Percentiles rank a stretch among this genome's conserved stretches.
These are phyloP conservation scores for Netta rufina DNA, from an alignment of 2,797 vertebrate genomes.

Conservation along the genomic window DNA sequence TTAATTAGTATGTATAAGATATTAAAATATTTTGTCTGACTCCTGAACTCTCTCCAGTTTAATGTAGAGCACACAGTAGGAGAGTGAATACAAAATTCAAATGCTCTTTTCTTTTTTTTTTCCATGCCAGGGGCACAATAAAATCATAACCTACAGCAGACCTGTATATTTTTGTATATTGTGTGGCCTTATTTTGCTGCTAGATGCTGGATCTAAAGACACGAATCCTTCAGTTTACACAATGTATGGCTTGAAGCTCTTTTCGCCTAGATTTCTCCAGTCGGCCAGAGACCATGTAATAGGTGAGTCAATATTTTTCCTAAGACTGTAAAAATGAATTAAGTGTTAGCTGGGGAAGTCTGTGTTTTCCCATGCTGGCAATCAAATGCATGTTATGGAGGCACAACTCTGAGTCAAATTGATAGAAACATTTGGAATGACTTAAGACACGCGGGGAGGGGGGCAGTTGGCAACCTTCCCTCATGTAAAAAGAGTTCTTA, in stretches of 20 bases:
- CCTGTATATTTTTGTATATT: slow-evolving; percentile 96
- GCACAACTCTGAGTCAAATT: slow-evolving; percentile 2
- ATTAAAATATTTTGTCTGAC: slow-evolving; percentile 29
- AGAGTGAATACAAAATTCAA: neutral
- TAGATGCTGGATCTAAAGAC: slow-evolving; percentile 88
- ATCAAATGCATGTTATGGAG: neutral
- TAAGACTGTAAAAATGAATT: neutral
- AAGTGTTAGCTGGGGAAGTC: neutral
- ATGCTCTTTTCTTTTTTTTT: slow-evolving; percentile 31
- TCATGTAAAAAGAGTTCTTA: neutral
- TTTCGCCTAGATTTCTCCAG: slow-evolving; percentile 84
- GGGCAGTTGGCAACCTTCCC: neutral
- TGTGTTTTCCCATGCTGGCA: slow-evolving; percentile 13
- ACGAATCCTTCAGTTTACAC: slow-evolving; percentile 84
- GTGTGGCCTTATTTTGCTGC: slow-evolving; percentile 93
- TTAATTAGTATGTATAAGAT: neutral
- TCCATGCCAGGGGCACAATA: slow-evolving; percentile 92
- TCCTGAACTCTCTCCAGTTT: neutral
- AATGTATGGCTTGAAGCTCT: slow-evolving; percentile 90
- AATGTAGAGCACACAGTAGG: neutral
- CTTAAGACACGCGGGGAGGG: rapidly evolving
- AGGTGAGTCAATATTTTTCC: slow-evolving; percentile 81
- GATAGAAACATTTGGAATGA: slow-evolving; percentile 28
- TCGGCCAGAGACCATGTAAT: slow-evolving; percentile 88
- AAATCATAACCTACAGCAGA: slow-evolving; percentile 94